These are phyloP conservation scores for Chymomyza fuscimana DNA, from an alignment of 2,888 invertebrate genomes.

Conservation along the genomic window DNA sequence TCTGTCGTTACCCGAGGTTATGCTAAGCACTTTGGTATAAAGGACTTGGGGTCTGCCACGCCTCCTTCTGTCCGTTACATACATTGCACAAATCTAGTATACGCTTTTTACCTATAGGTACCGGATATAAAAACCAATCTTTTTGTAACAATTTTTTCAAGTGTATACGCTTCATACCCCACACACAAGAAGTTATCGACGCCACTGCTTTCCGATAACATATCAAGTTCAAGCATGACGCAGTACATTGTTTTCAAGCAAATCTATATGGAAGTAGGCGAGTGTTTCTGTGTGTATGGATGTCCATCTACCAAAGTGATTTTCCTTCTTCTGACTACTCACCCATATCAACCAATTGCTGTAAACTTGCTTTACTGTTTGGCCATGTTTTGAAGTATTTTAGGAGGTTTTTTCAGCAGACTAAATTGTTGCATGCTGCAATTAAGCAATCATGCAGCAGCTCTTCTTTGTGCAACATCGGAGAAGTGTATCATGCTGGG, in stretches of 20 bases:
- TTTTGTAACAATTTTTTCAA: too few relatives aligned
- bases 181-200: background rate
- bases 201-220: too few relatives aligned
- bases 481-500: background rate
- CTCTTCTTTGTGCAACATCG: background rate
- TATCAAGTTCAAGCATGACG: too few relatives aligned
- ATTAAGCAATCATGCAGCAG: slow-evolving; percentile 1
- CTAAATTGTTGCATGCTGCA: background rate
- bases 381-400: background rate
- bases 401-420: background rate
- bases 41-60: too few relatives aligned
- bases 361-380: background rate
- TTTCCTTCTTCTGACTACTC: background rate
- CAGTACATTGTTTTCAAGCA: background rate
- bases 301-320: background rate
- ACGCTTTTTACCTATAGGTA: too few relatives aligned
- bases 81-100: too few relatives aligned
- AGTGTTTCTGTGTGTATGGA: background rate
- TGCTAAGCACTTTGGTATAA: too few relatives aligned
- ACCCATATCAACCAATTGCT: background rate
- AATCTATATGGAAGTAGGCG: background rate
- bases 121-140: too few relatives aligned
- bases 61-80: too few relatives aligned
- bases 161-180: too few relatives aligned
- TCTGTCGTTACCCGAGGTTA: too few relatives aligned